Percentiles rank a stretch among this genome's conserved stretches.
phyloP scores from a whole-genome alignment of 2,113 vertebrate genomes.

The Prunella fulvescens region DNA sequence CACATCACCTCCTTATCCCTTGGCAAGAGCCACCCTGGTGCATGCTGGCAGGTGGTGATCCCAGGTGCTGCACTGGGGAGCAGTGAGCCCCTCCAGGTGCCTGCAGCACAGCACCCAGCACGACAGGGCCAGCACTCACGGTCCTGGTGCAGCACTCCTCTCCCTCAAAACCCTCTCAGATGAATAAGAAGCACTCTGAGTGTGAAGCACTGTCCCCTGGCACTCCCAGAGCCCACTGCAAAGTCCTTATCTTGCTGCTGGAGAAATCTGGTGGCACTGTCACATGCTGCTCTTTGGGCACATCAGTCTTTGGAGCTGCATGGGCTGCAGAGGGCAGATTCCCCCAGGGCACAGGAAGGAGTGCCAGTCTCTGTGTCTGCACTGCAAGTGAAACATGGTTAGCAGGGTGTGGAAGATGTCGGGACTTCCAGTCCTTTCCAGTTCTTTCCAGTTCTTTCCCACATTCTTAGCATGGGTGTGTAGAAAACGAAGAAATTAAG shows the following conservation, averaged over 20 bases:
- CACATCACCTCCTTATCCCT: background rate
- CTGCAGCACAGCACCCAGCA: background rate
- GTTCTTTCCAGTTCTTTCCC: background rate
- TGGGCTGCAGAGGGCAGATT: background rate
- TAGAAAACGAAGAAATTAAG: background rate
- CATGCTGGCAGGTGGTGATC: background rate
- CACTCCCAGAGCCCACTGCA: background rate
- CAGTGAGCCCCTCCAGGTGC: background rate
- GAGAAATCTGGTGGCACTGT: background rate
- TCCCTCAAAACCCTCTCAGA: background rate
- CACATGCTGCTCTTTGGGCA: background rate
- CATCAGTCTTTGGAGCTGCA: background rate
- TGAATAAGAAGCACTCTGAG: background rate
- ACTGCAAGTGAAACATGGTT: background rate
- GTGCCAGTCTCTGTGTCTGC: background rate
- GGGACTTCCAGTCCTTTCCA: background rate
- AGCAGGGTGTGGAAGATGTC: background rate
- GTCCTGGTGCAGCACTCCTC: background rate
- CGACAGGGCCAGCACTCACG: accelerated
- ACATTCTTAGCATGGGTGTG: background rate
- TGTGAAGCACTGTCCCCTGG: background rate
- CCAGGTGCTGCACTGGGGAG: accelerated
- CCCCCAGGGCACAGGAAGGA: accelerated
- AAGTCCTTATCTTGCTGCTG: background rate
- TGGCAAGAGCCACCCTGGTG: background rate